Evolutionary conservation across 2,113 vertebrate species (phyloP).

Genomic region (Elachura formosa): DNA sequence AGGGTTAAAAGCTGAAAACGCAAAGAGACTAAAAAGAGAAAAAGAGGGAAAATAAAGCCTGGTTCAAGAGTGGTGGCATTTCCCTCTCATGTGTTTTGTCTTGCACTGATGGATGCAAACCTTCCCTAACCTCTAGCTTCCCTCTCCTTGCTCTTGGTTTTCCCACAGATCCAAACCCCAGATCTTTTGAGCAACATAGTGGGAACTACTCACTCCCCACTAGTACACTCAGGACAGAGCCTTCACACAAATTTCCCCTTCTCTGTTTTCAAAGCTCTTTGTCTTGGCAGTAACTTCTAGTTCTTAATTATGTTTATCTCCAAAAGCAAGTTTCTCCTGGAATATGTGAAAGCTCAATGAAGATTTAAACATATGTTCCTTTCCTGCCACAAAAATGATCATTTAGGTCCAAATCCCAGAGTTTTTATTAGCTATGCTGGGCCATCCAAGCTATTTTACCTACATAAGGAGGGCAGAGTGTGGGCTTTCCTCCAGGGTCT

Average conservation of each 20-base stretch:
- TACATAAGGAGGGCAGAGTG: not conserved
- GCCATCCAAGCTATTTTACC: not conserved
- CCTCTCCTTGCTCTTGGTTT: not conserved
- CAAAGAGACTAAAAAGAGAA: not conserved
- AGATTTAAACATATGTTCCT: not conserved
- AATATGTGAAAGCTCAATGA: not conserved
- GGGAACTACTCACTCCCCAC: not conserved
- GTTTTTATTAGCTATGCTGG: not conserved
- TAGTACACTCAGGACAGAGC: not conserved
- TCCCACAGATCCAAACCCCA: not conserved
- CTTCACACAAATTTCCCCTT: not conserved
- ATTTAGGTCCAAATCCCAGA: not conserved
- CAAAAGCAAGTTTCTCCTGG: not conserved
- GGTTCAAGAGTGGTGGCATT: not conserved
- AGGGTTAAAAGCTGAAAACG: slow-evolving; percentile 50
- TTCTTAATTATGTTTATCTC: not conserved
- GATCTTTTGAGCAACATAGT: not conserved
- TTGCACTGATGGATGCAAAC: not conserved
- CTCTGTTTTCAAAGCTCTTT: not conserved
- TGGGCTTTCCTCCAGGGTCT: not conserved
- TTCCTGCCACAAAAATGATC: not conserved
- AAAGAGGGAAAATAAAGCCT: not conserved
- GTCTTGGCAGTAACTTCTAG: not conserved
- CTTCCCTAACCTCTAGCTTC: not conserved
- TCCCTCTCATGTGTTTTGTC: fast-evolving